Percentiles rank a stretch among this genome's conserved stretches.
These are phyloP conservation scores for Phymatocera aterrima DNA, from an alignment of 2,888 invertebrate species.

Conservation along the genomic window DNA sequence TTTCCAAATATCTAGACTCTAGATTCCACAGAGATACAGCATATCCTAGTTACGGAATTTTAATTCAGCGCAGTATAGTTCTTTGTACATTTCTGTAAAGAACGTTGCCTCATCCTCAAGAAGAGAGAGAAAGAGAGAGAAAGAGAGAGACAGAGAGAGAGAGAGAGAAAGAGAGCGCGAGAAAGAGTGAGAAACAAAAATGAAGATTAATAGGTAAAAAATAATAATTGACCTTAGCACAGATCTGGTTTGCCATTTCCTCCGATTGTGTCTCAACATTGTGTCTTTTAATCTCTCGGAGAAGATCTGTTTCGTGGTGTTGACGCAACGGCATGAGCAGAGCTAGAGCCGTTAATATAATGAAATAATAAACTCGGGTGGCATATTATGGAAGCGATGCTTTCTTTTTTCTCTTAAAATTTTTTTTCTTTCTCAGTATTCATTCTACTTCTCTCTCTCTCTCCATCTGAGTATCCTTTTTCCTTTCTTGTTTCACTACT, in stretches of 20 bases:
- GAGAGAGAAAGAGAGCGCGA: no score
- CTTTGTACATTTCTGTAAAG: no score
- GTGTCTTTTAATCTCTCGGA: constrained; percentile 2
- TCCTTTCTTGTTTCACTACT: not conserved
- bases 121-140: no score
- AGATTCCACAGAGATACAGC: no score
- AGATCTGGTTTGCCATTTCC: constrained; percentile 41
- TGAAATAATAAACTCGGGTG: not conserved
- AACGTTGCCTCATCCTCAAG: not conserved
- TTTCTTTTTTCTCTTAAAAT: not conserved
- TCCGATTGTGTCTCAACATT: constrained; percentile 34
- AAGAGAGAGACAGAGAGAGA: no score
- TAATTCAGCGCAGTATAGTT: no score
- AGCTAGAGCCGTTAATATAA: not conserved
- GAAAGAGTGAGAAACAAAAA: no score
- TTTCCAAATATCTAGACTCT: constrained; percentile 20
- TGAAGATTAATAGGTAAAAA: not conserved
- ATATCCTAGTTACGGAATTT: no score
- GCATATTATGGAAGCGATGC: not conserved
- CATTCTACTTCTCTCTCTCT: not conserved
- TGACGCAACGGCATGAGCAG: not conserved
- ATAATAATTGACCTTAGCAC: constrained; percentile 44
- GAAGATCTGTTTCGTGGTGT: constrained; percentile 15
- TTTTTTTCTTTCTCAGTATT: not conserved
- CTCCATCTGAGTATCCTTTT: not conserved